Base-by-base conservation (phyloP, 37 sponge, comb jelly and placozoan genomes). In the Beroe forskalii region DNA sequence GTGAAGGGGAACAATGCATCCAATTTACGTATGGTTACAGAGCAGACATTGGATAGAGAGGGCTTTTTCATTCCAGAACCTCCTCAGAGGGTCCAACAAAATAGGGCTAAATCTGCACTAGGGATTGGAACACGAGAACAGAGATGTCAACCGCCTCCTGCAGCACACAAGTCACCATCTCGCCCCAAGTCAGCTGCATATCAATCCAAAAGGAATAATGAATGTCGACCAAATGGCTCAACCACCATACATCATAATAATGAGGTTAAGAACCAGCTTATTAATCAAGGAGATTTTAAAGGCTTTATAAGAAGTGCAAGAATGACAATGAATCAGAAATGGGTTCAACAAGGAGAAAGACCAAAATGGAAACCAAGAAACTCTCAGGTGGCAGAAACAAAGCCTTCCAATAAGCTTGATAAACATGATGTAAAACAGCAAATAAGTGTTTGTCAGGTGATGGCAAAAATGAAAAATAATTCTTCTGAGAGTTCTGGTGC, bases 331-430 rank as follows among this genome's bases (percentile, higher is more conserved):
- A 69, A 69, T 36, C 72, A 69, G 38, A 69, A 69, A 69, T 69
- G 72, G 72, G 3, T 69, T 1, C 32, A 69, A 2, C 72, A 32
- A 33, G 39, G 72, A 6, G 72, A 36, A 69, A 69, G 32, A 33
- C 72, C 37, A 20, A 69, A 69, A 32, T 69, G 72, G 72, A 69
- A 69, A 17, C 72, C 72, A 69, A 69, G 72, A 33, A 69, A 69
- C 32, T 69, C 72, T 36, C 72, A 69, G 72, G 72, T 69, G 12
- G 37, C 19, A 28, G 72, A 69, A 69, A 32, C 27, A 14, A 12
- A 36, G 38, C 72, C 28, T 9, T 36, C 36, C 20, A 28, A 32
- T 3, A 35, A 28, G 38, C 27, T 14, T 33, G 37, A 2, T 19
- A 69, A 9, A 35, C 1, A 14, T 2, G 38, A 69, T 33, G 19